Percentiles rank a stretch among this genome's conserved stretches.
Conservation (phyloP, 2,113 vertebrate genomes). For the Fulmarus glacialis region DNA sequence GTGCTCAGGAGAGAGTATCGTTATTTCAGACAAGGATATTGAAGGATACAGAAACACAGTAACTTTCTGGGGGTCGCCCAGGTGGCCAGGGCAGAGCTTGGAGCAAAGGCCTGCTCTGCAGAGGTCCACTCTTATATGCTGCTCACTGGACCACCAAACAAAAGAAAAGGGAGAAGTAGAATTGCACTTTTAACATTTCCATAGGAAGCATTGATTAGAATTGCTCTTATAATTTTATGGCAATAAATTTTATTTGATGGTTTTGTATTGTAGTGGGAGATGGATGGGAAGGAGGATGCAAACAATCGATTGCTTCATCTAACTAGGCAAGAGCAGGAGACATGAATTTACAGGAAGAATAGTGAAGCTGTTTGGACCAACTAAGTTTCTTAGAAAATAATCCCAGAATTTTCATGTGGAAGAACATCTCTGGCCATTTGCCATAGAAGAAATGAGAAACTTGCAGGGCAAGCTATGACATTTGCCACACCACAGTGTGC, state of each 20-base stretch:
- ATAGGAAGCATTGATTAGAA: neutral
- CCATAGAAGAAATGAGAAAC: neutral
- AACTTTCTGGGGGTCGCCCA: neutral
- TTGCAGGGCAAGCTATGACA: neutral
- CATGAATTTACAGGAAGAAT: neutral
- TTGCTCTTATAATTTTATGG: neutral
- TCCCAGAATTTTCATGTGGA: neutral
- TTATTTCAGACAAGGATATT: neutral
- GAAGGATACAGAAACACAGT: neutral
- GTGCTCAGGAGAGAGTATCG: neutral
- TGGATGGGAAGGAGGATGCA: slow-evolving; percentile 1
- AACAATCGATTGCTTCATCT: neutral
- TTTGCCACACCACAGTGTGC: neutral
- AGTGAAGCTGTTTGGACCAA: neutral
- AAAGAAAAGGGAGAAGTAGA: neutral
- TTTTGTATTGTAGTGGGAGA: neutral
- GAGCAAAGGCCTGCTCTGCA: neutral
- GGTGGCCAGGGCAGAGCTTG: neutral
- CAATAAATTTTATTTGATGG: slow-evolving; percentile 32
- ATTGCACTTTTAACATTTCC: neutral
- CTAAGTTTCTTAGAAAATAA: neutral
- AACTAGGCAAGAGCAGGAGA: neutral
- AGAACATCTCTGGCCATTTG: neutral
- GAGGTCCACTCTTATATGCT: neutral
- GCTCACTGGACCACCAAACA: neutral